Base-by-base conservation (phyloP, 2,797 vertebrate species). In the Spea hammondii region DNA sequence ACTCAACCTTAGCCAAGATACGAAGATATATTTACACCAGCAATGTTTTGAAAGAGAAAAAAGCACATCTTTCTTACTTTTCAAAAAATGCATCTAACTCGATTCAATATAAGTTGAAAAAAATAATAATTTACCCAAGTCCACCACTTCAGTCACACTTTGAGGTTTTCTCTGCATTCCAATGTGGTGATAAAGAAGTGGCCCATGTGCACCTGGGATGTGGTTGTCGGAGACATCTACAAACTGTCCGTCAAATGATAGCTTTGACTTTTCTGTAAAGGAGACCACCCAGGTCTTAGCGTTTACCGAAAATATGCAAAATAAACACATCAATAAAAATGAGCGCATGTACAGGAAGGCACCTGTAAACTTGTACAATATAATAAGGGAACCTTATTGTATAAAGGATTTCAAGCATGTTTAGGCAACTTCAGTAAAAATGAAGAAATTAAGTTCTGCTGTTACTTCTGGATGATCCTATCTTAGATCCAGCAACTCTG, bases 321-420 rank as follows among this genome's bases (percentile, higher is more conserved):
- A 79, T 70, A 74, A 69, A 74, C 54, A 79, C 54, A 68, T 62
- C 55, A 68, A 74, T 79, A 79, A 79, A 79, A 50, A 68, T 48
- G 10, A 55, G 46, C 46, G 74, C 62, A 79, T 79, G 60, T 74
- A 74, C 78, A 74, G 55, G 8, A 53, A 7, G 69, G 17, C 65
- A 79, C 78, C 78, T 79, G 72, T 74, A 74, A 10, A 59, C 10
- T 54, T 68, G 32, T 53, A 48, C 54, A 6, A 11, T 4, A 60
- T 48, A 32, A 60, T 48, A 32, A 45, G 51, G 48, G 8, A 4
- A 66, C 12, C 13, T 4, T 9, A 11, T 8, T 45, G 65, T 17
- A 66, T 5, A 6, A 8, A 57, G 59, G 71, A 74, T 79, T 79
- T 70, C 71, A 14, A 7, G 59, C 14, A 60, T 79, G 65, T 68